phyloP scores from a whole-genome alignment of 2,797 vertebrate species.

The Sus cebifrons region DNA sequence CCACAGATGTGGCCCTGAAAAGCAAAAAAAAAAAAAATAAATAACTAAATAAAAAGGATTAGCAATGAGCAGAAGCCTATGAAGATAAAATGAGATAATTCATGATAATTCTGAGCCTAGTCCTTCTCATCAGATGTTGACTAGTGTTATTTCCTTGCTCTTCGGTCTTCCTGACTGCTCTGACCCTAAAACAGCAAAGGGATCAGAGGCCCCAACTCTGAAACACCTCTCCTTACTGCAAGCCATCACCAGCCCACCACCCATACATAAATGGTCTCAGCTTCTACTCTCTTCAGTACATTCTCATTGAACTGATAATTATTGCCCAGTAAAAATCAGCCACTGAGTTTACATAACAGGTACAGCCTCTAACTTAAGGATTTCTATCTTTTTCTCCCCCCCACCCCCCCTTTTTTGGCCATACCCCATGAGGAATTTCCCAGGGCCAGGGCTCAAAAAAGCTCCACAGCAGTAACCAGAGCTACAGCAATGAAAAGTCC shows the following conservation, averaged over 20 bases:
- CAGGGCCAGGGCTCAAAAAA: too few relatives aligned
- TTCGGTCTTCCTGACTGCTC: background rate
- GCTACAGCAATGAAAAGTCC: too few relatives aligned
- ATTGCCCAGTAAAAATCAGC: background rate
- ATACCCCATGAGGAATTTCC: too few relatives aligned
- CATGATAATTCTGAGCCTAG: constrained; percentile 7
- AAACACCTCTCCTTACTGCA: background rate
- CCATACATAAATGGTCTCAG: background rate
- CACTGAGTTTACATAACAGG: background rate
- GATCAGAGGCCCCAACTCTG: background rate
- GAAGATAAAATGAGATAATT: background rate
- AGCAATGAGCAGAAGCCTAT: background rate
- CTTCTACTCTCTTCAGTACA: background rate
- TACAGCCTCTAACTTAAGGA: background rate
- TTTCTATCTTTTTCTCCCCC: background rate
- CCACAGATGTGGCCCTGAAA: too few relatives aligned
- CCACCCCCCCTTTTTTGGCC: too few relatives aligned
- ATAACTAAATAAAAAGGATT: background rate
- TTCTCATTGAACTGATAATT: background rate
- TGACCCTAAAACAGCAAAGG: background rate
- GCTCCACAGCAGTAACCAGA: too few relatives aligned
- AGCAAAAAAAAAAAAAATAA: too few relatives aligned
- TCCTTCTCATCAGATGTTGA: background rate
- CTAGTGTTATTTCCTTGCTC: background rate
- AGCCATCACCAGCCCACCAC: background rate